Base-by-base conservation (phyloP, 2,113 vertebrate genomes). In the Rhinogobius similis region DNA sequence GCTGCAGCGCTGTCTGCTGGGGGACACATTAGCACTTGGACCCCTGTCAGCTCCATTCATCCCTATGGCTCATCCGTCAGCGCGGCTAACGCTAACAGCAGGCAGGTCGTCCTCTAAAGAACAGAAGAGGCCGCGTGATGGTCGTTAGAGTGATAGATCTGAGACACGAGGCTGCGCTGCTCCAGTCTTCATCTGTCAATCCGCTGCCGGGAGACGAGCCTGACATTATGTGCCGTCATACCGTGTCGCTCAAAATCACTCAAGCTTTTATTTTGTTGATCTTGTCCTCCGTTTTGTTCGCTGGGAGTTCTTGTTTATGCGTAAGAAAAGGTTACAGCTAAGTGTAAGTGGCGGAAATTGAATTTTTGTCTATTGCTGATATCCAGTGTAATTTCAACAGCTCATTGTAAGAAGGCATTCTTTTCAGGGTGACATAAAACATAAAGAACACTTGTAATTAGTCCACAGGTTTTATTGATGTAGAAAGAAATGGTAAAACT, bases 131-230 rank as follows among this genome's bases (percentile, higher is more conserved):
- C 81, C 75, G 44, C 10, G 41, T 0, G 50, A 52, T 52, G 64
- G 67, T 81, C 84, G 85, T 88, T 89, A 87, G 79, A 80, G 77
- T 87, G 85, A 87, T 84, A 84, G 70, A 88, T 83, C 58, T 77
- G 61, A 78, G 75, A 38, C 81, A 73, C 79, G 43, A 61, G 65
- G 81, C 78, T 75, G 62, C 68, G 61, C 82, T 69, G 76, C 58
- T 16, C 61, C 52, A 10, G 21, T 61, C 64, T 65, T 82, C 72
- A 74, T 75, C 75, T 71, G 79, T 83, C 71, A 82, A 63, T 84
- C 79, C 69, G 38, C 68, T 73, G 44, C 63, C n/a, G 62, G 55
- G 55, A 14, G 68, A 16, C 14, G 4, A 53, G n/a, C 74, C 41
- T 63, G 83, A 83, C 72, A 70, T 23, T 71, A 62, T 62, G 36